Evolutionary conservation across 1,140 invertebrate species (phyloP), one percentile per base, ranked within the genome.

Genomic region (Potamilus streckersoni): DNA sequence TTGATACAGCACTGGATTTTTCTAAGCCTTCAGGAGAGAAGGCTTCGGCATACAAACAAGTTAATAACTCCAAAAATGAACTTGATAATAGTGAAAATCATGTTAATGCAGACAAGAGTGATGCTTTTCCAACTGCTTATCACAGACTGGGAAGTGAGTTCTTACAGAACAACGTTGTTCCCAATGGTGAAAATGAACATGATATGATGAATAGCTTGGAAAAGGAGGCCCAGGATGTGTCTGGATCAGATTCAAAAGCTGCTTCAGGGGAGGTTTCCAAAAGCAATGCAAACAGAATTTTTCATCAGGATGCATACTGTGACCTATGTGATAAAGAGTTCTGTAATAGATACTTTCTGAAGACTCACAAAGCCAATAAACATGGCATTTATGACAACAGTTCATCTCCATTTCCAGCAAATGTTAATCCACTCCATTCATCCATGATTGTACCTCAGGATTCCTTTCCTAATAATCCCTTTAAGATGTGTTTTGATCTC

Each of bases 341-440:
- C 79, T 92, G 92, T 67, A 91, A 90, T 75, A 90, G 90, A 73
- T 90, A 90, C 75, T 90, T 90, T 73, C 80, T 90, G 94, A 97
- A 98, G 87, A 99, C 98, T 0, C 98, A 99, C 91, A 99, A 99
- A 96, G 95, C 98, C 82, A 95, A 98, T 87, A 99, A 99, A 96
- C 98, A 99, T 90, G 97, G 97, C 12, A 99, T 99, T 59, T 89
- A 84, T 82, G 88, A 90, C 38, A 86, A 82, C 69, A 80, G 82
- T 49, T 71, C 81, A 27, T 82, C 85, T 70, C 84, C 84, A 75
- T 83, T 86, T 79, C 77, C 83, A 20, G 78, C 79, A 49, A 81
- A 70, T 64, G 60, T 76, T 17, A 76, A 76, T 66, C 69, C 69
- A 19, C 64, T 76, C 23, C 75, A 69, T 59, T 70, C 75, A 13